Base-by-base conservation (phyloP, 2,888 invertebrate species). In the Himalopsyche anomala region DNA sequence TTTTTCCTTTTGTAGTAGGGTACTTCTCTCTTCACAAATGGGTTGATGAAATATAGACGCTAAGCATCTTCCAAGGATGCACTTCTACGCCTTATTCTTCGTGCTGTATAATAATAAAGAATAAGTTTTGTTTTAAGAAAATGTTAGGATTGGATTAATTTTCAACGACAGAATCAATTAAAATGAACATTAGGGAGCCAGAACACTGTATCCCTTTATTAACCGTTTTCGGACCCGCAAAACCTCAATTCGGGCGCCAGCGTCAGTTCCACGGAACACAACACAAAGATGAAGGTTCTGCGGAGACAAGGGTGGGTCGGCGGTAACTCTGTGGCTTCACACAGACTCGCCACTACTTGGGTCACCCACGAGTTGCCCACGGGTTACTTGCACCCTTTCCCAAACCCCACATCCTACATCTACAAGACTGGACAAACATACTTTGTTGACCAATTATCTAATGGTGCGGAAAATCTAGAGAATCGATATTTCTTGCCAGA, bases 371-470 rank as follows among this genome's bases (percentile, higher is more conserved):
- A 40, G n/a, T n/a, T 42, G 6, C 42, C 80, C 51, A 40, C 74
- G 38, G 28, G 28, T 19, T 69, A 28, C 17, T n/a, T 2, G 74
- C 74, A 19, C 74, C 19, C 5, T 74, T 28, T 3, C 28, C 12
- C 15, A 19, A 45, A n/a, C 15, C 38, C 38, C 12, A 74, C 4
- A 74, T 74, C 17, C 51, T 51, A 51, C 51, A 51, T 74, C 42
- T 42, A 62, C 80, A 38, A 82, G 36, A 38, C 84, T 81, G 86
- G 83, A 84, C 86, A 86, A 86, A 84, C 84, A 86, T 81, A 86
- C 86, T 84, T 86, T 86, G 86, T 84, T 81, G 86, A 81, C 69
- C 86, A 86, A 86, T 86, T 86, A 86, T 83, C 86, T 86, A 86
- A 86, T 86, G 86, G 83, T 80, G 80, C 28, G 28, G 51, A 80